Evolutionary conservation across 2,797 vertebrate genomes (phyloP).

Genomic region (Hypotaenidia philippensis): DNA sequence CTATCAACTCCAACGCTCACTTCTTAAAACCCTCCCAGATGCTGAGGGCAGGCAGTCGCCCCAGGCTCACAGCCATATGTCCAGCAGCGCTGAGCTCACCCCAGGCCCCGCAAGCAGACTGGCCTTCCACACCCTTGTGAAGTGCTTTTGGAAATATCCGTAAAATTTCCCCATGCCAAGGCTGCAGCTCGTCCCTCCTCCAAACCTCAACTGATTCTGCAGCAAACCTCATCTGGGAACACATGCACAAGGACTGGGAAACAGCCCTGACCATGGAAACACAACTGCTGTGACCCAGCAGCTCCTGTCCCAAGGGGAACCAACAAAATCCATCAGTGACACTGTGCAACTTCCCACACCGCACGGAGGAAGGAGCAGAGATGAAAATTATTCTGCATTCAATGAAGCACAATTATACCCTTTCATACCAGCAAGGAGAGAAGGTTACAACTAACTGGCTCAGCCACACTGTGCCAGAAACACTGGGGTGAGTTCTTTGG

Average conservation of each 20-base stretch:
- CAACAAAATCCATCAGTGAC: background rate
- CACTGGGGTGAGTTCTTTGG: background rate
- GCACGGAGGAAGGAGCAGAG: background rate
- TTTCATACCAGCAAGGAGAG: background rate
- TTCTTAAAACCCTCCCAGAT: background rate
- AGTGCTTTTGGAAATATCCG: background rate
- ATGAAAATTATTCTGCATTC: background rate
- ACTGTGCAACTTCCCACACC: accelerated
- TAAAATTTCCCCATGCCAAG: background rate
- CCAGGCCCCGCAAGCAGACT: background rate
- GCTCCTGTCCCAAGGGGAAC: background rate
- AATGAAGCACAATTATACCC: background rate
- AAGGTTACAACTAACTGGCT: background rate
- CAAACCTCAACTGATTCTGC: background rate
- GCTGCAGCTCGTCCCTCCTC: background rate
- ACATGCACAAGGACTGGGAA: accelerated
- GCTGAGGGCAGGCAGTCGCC: background rate
- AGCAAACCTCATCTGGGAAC: background rate
- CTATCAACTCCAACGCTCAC: background rate
- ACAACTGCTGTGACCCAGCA: background rate
- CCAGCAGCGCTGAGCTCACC: background rate
- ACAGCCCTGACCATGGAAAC: background rate
- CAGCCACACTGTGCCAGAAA: background rate
- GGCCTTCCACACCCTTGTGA: background rate
- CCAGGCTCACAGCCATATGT: background rate